phyloP scores from a whole-genome alignment of 2,888 invertebrate genomes.

The Eulithis prunata region DNA sequence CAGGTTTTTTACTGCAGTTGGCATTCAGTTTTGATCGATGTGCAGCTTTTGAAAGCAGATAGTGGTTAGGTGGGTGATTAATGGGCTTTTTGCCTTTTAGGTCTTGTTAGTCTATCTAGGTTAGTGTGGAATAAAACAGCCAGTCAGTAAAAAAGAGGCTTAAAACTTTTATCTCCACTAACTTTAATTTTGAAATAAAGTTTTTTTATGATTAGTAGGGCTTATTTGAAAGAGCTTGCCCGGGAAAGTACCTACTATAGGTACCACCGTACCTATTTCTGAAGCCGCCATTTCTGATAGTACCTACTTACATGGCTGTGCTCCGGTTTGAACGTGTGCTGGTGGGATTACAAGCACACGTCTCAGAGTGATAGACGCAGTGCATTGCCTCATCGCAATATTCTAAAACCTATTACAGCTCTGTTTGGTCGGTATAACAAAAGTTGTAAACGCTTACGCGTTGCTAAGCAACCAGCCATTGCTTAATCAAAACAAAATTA shows the following conservation, averaged over 20 bases:
- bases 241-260: too few species aligned
- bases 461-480: constrained; percentile 32
- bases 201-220: too few species aligned
- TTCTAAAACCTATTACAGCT: not conserved
- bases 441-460: not conserved
- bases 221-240: too few species aligned
- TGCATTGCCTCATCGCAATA: too few species aligned
- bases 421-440: not conserved
- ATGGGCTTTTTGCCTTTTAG: constrained; percentile 6
- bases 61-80: constrained; percentile 20
- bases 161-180: too few species aligned
- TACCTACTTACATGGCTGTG: too few species aligned
- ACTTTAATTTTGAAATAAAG: too few species aligned
- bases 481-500: constrained; percentile 31
- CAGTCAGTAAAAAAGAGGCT: not conserved
- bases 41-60: constrained; percentile 19
- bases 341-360: too few species aligned
- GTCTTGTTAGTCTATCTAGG: constrained; percentile 5
- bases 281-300: too few species aligned
- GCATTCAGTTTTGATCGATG: constrained; percentile 51
- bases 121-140: not conserved
- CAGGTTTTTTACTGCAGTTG: constrained; percentile 37
- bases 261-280: too few species aligned
- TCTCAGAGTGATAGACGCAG: too few species aligned
- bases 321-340: too few species aligned